Percentiles rank a stretch among this genome's conserved stretches.
Evolutionary conservation across 2,888 invertebrate species (phyloP).

Genomic region (Subacronicta megacephala): DNA sequence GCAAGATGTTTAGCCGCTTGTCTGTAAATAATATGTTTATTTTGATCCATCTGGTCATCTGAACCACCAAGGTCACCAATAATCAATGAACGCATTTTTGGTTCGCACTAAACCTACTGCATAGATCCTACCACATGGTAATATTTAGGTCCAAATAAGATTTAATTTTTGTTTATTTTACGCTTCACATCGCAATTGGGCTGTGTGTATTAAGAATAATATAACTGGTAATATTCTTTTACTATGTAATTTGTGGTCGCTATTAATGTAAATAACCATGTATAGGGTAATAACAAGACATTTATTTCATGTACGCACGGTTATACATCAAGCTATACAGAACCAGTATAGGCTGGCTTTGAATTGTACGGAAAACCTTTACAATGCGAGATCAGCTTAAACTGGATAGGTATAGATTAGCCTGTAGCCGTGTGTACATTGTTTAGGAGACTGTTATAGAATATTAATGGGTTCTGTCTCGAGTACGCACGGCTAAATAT

Average conservation of each 20-base stretch:
- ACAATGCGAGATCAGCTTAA: too few species aligned
- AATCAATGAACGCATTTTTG: too few species aligned
- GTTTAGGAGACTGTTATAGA: slow-evolving; percentile 7
- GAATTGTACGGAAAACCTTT: too few species aligned
- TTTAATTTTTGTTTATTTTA: slow-evolving; percentile 69
- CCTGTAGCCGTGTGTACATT: too few species aligned
- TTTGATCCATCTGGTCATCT: too few species aligned
- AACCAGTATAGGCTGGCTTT: too few species aligned
- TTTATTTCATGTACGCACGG: slow-evolving; percentile 51
- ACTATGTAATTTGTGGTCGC: slow-evolving; percentile 58
- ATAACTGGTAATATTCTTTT: slow-evolving; percentile 43
- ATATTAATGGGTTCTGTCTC: not conserved
- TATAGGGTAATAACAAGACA: slow-evolving; percentile 48
- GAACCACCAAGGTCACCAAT: too few species aligned
- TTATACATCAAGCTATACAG: too few species aligned
- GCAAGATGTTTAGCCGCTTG: too few species aligned
- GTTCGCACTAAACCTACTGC: slow-evolving; percentile 20
- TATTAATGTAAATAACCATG: slow-evolving; percentile 56
- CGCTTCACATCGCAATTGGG: slow-evolving; percentile 62
- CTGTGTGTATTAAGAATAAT: slow-evolving; percentile 59
- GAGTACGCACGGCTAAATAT: too few species aligned
- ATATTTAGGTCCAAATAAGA: slow-evolving; percentile 64
- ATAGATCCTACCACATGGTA: slow-evolving; percentile 9
- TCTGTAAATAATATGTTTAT: too few species aligned
- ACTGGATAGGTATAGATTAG: too few species aligned